Conservation (phyloP, 2,888 invertebrate species). For the Nebria brevicollis region DNA sequence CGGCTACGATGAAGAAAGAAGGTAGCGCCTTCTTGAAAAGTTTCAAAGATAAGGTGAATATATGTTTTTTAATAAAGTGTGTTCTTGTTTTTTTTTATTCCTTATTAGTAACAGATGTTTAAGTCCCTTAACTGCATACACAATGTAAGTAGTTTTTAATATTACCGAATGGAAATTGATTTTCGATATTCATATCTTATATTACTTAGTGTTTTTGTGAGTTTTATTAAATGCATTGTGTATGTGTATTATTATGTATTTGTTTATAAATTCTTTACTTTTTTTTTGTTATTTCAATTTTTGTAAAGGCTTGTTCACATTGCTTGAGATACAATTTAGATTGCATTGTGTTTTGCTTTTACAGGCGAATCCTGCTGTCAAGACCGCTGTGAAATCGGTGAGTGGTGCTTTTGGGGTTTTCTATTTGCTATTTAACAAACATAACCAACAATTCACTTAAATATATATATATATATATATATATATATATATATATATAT, state of each 20-base stretch:
- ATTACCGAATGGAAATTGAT: not conserved
- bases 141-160: slow-evolving; percentile 3
- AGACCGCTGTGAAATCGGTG: slow-evolving; percentile 93
- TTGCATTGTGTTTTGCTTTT: slow-evolving; percentile 60
- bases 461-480: not conserved
- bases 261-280: too few species aligned
- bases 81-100: slow-evolving; percentile 35
- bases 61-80: slow-evolving; percentile 39
- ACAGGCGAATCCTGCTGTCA: slow-evolving; percentile 93
- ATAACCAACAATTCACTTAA: not conserved
- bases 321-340: slow-evolving; percentile 26
- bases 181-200: not conserved
- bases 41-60: slow-evolving; percentile 84
- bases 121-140: slow-evolving; percentile 15
- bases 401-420: slow-evolving; percentile 64
- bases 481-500: slow-evolving; percentile 1
- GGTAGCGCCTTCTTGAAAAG: slow-evolving; percentile 86
- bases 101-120: slow-evolving; percentile 17
- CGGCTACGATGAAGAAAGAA: slow-evolving; percentile 80
- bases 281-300: slow-evolving; percentile 12
- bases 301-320: slow-evolving; percentile 29
- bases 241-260: slow-evolving; percentile 5
- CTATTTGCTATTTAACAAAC: slow-evolving; percentile 29
- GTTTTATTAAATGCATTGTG: slow-evolving; percentile 20
- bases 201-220: slow-evolving; percentile 2